These are phyloP conservation scores for Rhingia campestris DNA, from an alignment of 2,888 invertebrate species.

Conservation along the genomic window DNA sequence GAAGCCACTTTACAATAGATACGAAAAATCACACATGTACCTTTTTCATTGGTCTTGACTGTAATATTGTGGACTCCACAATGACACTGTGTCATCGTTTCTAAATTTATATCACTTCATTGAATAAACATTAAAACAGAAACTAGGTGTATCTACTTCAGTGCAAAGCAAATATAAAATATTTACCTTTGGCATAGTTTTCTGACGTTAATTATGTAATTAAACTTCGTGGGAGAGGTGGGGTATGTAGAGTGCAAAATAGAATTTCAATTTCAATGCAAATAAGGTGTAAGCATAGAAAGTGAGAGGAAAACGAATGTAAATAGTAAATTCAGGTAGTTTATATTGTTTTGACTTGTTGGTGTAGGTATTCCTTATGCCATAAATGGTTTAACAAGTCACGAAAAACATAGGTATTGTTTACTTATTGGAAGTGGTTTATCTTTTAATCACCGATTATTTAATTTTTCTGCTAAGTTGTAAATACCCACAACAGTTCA, in stretches of 20 bases:
- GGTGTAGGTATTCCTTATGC: no score
- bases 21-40: no score
- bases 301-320: constrained; percentile 20
- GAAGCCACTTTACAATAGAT: no score
- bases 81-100: not conserved
- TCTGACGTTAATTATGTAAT: constrained; percentile 1
- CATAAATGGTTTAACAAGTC: no score
- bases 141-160: not conserved
- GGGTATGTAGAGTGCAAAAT: not conserved
- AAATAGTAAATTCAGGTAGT: not conserved
- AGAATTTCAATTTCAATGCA: constrained; percentile 6
- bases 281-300: constrained; percentile 21
- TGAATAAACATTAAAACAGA: not conserved
- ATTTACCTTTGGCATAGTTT: constrained; percentile 1
- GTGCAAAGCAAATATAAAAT: not conserved
- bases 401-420: no score
- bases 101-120: not conserved
- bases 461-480: no score
- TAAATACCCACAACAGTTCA: no score
- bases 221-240: not conserved
- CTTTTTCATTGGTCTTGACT: no score
- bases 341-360: no score
- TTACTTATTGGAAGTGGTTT: no score
- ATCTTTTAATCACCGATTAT: no score
- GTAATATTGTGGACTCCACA: no score